Conservation (phyloP, 2,888 invertebrate genomes). For the Altica lythri region DNA sequence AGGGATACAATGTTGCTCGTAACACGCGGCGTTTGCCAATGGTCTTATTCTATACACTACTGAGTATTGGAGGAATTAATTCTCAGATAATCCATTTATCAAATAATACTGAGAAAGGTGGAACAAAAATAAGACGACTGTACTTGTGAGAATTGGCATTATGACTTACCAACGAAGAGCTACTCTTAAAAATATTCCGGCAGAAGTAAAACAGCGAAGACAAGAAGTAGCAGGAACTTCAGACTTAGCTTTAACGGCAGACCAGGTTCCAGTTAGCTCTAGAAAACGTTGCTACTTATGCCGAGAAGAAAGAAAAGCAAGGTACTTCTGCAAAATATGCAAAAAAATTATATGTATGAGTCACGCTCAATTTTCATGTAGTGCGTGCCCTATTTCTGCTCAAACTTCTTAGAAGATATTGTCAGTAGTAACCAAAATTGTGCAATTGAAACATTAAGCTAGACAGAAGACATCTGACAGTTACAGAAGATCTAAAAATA, state of each 20-base stretch:
- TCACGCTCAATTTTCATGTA: no score
- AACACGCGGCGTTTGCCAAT: conserved; percentile 9
- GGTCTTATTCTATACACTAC: background rate
- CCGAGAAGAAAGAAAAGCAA: background rate
- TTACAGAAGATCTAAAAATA: no score
- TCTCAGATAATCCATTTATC: background rate
- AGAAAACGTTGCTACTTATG: background rate
- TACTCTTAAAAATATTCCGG: background rate
- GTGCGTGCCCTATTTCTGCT: no score
- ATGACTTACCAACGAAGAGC: conserved; percentile 1
- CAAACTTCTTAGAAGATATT: no score
- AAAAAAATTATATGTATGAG: no score
- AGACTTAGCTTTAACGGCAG: background rate
- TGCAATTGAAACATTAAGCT: no score
- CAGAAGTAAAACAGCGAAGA: conserved; percentile 5
- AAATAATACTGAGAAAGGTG: conserved; percentile 1
- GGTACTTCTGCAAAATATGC: background rate
- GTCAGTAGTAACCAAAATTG: no score
- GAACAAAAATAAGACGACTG: conserved; percentile 5
- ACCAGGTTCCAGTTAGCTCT: background rate
- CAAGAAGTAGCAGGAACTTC: conserved; percentile 6
- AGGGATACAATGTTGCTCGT: conserved; percentile 6
- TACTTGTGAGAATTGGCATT: conserved; percentile 3
- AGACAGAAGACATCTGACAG: no score
- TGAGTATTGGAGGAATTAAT: background rate